These are phyloP conservation scores for Beroe ovata DNA, from an alignment of 37 sponge, comb jelly and placozoan genomes.

Conservation along the genomic window DNA sequence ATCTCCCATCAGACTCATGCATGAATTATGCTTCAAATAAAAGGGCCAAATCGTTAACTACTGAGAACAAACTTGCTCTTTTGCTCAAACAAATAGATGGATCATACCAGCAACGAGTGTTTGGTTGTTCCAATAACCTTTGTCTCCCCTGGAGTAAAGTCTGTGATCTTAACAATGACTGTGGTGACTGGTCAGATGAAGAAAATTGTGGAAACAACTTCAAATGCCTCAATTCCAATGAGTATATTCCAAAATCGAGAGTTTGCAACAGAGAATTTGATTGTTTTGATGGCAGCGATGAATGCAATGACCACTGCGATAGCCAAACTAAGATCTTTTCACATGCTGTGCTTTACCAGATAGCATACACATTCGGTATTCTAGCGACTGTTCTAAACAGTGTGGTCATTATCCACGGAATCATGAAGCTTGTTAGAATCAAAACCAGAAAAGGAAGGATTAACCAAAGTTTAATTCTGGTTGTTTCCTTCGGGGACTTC, in stretches of 20 bases:
- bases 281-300: constrained; percentile 14
- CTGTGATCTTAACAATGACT: constrained; percentile 9
- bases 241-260: neutral
- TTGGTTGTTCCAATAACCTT: constrained; percentile 9
- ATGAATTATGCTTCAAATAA: neutral
- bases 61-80: neutral
- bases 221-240: neutral
- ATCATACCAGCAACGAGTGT: neutral
- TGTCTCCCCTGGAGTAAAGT: neutral
- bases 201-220: neutral
- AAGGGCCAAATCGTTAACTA: neutral
- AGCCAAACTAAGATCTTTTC: neutral
- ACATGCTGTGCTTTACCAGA: neutral
- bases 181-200: constrained; percentile 23
- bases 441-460: neutral
- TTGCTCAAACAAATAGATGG: neutral
- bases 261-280: constrained; percentile 14
- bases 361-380: neutral
- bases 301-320: constrained; percentile 18
- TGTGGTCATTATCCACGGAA: neutral
- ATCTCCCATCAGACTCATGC: neutral
- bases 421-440: neutral
- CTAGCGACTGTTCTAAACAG: neutral
- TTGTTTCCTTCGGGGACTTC: no score
- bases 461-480: no score